These are phyloP conservation scores for Periophthalmodon schlosseri DNA, from an alignment of 2,113 vertebrate genomes.

Conservation along the genomic window DNA sequence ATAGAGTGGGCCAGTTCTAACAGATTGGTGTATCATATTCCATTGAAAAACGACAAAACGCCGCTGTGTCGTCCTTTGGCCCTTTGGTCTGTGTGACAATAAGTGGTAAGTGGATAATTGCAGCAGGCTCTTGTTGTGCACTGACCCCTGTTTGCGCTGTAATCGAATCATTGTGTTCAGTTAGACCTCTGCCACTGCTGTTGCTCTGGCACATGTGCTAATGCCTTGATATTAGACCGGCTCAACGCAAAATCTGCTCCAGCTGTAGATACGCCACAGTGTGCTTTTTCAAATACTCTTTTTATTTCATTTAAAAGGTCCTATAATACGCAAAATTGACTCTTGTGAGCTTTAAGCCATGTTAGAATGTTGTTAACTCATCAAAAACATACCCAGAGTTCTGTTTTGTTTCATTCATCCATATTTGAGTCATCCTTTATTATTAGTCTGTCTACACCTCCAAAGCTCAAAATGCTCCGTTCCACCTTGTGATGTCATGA, in stretches of 20 bases:
- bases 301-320: background rate
- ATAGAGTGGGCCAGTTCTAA: background rate
- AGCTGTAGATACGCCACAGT: background rate
- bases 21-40: background rate
- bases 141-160: conserved; percentile 36
- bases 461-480: no score
- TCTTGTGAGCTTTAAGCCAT: no score
- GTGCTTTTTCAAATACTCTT: background rate
- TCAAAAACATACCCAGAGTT: no score
- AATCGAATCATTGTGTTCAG: conserved; percentile 48
- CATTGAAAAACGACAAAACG: background rate
- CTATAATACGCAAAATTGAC: no score
- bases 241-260: conserved; percentile 15
- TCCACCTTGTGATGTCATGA: no score
- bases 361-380: no score
- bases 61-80: background rate
- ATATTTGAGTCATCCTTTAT: no score
- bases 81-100: conserved; percentile 31
- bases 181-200: conserved; percentile 31
- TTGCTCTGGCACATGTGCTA: conserved; percentile 52
- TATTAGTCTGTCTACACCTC: no score
- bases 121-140: conserved; percentile 13
- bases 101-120: conserved; percentile 40
- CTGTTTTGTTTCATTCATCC: no score
- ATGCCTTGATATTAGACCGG: conserved; percentile 30